These are phyloP conservation scores for Plemyria rubiginata DNA, from an alignment of 2,888 invertebrate species.

Conservation along the genomic window DNA sequence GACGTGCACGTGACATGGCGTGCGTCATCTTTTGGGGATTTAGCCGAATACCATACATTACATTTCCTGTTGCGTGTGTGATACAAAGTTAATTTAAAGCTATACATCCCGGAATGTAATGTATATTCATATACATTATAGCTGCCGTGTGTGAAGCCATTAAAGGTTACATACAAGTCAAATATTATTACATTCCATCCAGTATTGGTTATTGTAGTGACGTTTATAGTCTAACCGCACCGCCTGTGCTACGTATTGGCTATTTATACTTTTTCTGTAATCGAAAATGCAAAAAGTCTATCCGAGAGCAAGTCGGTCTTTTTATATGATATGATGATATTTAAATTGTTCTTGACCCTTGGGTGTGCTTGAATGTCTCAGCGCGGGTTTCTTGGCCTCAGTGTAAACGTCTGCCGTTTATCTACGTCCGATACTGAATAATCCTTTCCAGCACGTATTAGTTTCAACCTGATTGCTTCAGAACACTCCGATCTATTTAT, in stretches of 20 bases:
- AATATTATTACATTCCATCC: neutral
- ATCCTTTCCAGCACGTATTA: neutral
- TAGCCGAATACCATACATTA: slow-evolving; percentile 19
- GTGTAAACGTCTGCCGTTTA: neutral
- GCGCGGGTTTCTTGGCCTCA: neutral
- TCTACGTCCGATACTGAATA: slow-evolving; percentile 2
- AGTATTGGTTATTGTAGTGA: neutral
- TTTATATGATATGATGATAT: too few species aligned
- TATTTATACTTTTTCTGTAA: neutral
- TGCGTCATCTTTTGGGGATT: neutral
- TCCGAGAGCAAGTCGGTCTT: neutral
- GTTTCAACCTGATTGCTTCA: slow-evolving; percentile 12
- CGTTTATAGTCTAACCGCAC: too few species aligned
- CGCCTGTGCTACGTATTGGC: neutral
- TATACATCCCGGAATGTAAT: slow-evolving; percentile 35
- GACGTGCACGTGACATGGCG: neutral
- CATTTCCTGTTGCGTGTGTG: slow-evolving; percentile 38
- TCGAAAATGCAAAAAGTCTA: neutral
- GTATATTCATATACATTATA: slow-evolving; percentile 23
- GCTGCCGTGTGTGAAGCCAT: too few species aligned
- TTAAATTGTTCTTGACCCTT: slow-evolving; percentile 5
- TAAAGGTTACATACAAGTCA: too few species aligned
- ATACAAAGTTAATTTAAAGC: slow-evolving; percentile 36
- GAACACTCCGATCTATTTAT: slow-evolving; percentile 42
- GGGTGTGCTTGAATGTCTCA: slow-evolving; percentile 4